Evolutionary conservation across 2,797 vertebrate species (phyloP), one percentile per base, ranked within the genome.

Genomic region (Pipistrellus pygmaeus): DNA sequence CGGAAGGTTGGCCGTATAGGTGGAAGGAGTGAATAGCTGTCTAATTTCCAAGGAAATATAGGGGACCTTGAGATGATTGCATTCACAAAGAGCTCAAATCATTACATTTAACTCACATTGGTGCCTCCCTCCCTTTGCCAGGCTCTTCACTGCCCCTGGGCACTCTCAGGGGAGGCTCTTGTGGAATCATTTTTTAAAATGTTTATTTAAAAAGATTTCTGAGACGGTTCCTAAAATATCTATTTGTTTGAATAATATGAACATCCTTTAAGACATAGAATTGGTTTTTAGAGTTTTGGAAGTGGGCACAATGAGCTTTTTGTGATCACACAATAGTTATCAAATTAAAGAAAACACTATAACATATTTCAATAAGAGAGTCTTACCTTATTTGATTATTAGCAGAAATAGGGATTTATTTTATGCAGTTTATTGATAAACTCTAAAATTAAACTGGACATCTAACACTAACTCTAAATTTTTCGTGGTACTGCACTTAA

Each of bases 381-480:
- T 73, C 11, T 84, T 25, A 75, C 25, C 3, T 57, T 53, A 81
- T 69, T 69, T 91, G 73, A 66, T 69, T 44, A 73, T 94, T 78
- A 91, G 48, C 14, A 2, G 82, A 32, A 85, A 7, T 27, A 71
- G 32, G 23, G n/a, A 38, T 83, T 93, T 86, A 62, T 90, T 71
- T 86, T 44, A 73, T 71, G 11, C 15, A 69, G 1, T 32, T 14
- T 60, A 15, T 60, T 64, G 8, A 8, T 85, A 85, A 46, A 20
- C 85, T 89, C 76, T 93, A 96, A 80, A 71, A 62, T 95, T 88
- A 88, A 96, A 94, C 75, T 75, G 57, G 95, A 89, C 92, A 83
- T 90, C 90, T 97, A 91, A 96, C 81, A 88, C 93, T 96, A 94
- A 96, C 86, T 91, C 87, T 93, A 78, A 93, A 81, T 77, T 94